Evolutionary conservation across 2,113 vertebrate species (phyloP).

Genomic region (Scalopus aquaticus): DNA sequence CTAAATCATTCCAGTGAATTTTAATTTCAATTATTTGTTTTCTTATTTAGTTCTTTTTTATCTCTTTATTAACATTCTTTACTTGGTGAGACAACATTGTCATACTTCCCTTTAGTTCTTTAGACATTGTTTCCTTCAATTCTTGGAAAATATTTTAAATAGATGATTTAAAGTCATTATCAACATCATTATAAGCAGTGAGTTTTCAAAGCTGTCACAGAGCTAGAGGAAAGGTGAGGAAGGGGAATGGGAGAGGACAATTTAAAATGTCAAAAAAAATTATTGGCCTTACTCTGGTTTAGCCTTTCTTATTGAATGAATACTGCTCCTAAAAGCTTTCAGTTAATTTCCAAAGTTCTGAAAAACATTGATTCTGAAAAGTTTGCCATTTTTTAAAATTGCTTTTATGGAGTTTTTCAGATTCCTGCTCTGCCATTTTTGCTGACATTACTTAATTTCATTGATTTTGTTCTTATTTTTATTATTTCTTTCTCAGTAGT

Average conservation of each 20-base stretch:
- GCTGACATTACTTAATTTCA: neutral
- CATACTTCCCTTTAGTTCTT: neutral
- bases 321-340: neutral
- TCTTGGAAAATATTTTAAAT: neutral
- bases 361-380: neutral
- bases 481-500: neutral
- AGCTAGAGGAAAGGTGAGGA: neutral
- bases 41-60: neutral
- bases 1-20: neutral
- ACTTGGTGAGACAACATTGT: neutral
- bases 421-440: neutral
- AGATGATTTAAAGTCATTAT: neutral
- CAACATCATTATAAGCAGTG: neutral
- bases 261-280: constrained; percentile 7
- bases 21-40: neutral
- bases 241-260: neutral
- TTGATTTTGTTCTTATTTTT: neutral
- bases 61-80: neutral
- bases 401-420: neutral
- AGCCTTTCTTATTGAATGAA: neutral
- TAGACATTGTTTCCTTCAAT: neutral
- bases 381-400: neutral
- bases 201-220: neutral
- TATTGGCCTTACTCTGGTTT: neutral
- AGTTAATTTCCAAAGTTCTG: constrained; percentile 18